Percentiles rank a stretch among this genome's conserved stretches.
phyloP scores from a whole-genome alignment of 53 echinoderm and acorn worm species.

The Patiria pectinifera region DNA sequence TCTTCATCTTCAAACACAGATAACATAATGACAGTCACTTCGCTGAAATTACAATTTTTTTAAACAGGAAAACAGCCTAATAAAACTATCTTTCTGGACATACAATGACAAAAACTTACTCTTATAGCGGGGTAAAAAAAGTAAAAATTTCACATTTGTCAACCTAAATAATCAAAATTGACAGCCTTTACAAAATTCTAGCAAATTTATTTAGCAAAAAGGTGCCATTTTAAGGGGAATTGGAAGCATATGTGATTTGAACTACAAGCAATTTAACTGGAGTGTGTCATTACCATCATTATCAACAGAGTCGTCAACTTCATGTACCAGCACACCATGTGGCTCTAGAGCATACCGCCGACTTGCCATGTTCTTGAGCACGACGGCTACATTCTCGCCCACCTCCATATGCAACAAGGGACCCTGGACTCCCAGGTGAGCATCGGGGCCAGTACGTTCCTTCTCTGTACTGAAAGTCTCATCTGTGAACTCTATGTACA shows the following conservation, averaged over 20 bases:
- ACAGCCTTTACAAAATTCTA: too few species aligned
- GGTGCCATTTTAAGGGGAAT: too few species aligned
- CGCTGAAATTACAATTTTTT: not conserved
- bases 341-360: slow-evolving; percentile 71
- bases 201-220: too few species aligned
- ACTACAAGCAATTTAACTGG: too few species aligned
- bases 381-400: slow-evolving; percentile 71
- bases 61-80: not conserved
- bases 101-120: too few species aligned
- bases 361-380: slow-evolving; percentile 89
- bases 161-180: too few species aligned
- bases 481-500: slow-evolving; percentile 82
- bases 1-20: not conserved
- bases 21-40: not conserved
- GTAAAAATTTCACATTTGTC: too few species aligned
- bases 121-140: too few species aligned
- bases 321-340: slow-evolving; percentile 63
- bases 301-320: not conserved
- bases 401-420: slow-evolving; percentile 82
- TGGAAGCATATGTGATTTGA: too few species aligned
- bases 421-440: slow-evolving; percentile 81
- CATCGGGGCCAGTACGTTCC: slow-evolving; percentile 34
- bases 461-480: slow-evolving; percentile 68
- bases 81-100: too few species aligned
- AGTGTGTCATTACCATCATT: not conserved